These are phyloP conservation scores for Oligia latruncula DNA, from an alignment of 2,888 invertebrate genomes.

Conservation along the genomic window DNA sequence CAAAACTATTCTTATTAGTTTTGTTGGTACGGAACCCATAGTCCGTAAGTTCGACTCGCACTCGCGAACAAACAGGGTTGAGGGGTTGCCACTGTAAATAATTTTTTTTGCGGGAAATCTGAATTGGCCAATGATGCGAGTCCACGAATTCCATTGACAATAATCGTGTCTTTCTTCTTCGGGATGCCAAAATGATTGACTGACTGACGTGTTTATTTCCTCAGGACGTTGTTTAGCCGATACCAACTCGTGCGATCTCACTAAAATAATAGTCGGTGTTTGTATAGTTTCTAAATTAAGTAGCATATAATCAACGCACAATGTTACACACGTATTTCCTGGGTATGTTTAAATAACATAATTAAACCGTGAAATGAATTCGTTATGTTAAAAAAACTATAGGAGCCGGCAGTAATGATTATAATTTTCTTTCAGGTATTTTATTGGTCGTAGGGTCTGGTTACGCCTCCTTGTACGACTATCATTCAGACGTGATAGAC, in stretches of 20 bases:
- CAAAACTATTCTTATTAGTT: background rate
- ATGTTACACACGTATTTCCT: conserved; percentile 81
- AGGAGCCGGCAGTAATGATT: conserved; percentile 57
- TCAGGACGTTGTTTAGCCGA: conserved; percentile 62
- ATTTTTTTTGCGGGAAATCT: conserved; percentile 66
- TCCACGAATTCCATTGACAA: conserved; percentile 89
- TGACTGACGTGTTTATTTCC: conserved; percentile 83
- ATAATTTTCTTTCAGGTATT: conserved; percentile 79
- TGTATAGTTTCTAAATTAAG: conserved; percentile 67
- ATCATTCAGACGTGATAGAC: conserved; percentile 94
- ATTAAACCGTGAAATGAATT: conserved; percentile 72
- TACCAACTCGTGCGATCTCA: conserved; percentile 68
- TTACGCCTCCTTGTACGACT: conserved; percentile 91
- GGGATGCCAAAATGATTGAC: conserved; percentile 70
- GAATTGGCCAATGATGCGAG: conserved; percentile 79
- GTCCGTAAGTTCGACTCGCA: background rate
- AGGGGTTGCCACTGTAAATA: conserved; percentile 43
- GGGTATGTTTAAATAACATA: conserved; percentile 84
- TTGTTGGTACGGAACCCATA: conserved; percentile 6
- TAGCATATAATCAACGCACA: conserved; percentile 72
- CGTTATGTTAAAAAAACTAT: conserved; percentile 23
- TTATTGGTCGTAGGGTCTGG: conserved; percentile 79
- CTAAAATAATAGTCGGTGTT: conserved; percentile 63
- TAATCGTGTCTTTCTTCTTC: conserved; percentile 61
- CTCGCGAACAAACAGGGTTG: background rate